A percentile compares a stretch with the other conserved stretches of the same genome.
These are phyloP conservation scores for Ophion costatus DNA, from an alignment of 2,888 invertebrate species.

Conservation along the genomic window DNA sequence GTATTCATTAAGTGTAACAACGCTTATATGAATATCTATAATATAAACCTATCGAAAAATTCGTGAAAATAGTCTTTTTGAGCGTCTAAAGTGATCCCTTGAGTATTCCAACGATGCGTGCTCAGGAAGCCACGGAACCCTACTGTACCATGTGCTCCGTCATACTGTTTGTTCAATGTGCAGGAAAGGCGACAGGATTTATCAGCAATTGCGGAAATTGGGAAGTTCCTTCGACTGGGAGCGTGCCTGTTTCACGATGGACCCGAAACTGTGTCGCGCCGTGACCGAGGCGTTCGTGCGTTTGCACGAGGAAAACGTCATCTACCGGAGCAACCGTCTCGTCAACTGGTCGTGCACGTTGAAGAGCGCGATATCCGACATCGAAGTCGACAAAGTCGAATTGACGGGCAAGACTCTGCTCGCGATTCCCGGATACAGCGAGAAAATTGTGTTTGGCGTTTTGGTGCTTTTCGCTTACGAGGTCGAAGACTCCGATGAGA, in stretches of 20 bases:
- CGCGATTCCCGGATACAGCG: slow-evolving; percentile 95
- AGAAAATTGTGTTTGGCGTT: slow-evolving; percentile 96
- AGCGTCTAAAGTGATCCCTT: too few relatives aligned
- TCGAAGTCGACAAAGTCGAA: slow-evolving; percentile 98
- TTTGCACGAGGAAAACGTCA: slow-evolving; percentile 93
- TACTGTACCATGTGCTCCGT: too few relatives aligned
- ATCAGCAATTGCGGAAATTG: slow-evolving; percentile 93
- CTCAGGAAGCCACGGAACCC: too few relatives aligned
- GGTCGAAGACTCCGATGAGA: slow-evolving; percentile 89
- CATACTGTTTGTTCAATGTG: background rate
- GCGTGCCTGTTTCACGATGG: slow-evolving; percentile 98
- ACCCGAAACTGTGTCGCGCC: slow-evolving; percentile 92
- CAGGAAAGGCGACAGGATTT: slow-evolving; percentile 89
- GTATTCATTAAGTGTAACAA: too few relatives aligned
- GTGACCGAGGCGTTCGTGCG: slow-evolving; percentile 98
- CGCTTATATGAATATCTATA: too few relatives aligned
- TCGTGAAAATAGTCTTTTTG: too few relatives aligned
- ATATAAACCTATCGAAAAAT: too few relatives aligned
- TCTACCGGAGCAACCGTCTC: slow-evolving; percentile 96
- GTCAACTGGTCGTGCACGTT: slow-evolving; percentile 99
- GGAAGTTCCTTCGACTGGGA: slow-evolving; percentile 98
- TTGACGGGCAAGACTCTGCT: slow-evolving; percentile 93
- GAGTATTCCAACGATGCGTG: too few relatives aligned
- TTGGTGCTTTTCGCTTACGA: slow-evolving; percentile 96
- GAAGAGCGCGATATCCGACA: slow-evolving; percentile 99